Evolutionary conservation across 2,113 vertebrate genomes (phyloP).

Genomic region (Mola mola): DNA sequence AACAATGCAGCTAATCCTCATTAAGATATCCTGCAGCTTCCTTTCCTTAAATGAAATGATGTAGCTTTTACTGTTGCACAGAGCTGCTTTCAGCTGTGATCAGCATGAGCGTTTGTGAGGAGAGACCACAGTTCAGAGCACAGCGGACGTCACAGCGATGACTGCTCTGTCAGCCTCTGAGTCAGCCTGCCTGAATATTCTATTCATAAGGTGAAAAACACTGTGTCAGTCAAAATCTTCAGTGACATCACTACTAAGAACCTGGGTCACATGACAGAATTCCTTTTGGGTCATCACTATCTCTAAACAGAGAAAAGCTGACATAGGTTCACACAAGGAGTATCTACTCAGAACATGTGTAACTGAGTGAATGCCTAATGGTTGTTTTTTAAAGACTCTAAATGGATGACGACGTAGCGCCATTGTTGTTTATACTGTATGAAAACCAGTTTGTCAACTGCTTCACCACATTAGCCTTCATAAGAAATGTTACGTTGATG

Average conservation of each 20-base stretch:
- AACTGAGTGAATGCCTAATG: too few relatives aligned
- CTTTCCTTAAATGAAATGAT: constrained; percentile 24
- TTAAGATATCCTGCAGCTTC: constrained; percentile 24
- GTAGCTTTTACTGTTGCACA: constrained; percentile 20
- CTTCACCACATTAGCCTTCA: too few relatives aligned
- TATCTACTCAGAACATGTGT: neutral
- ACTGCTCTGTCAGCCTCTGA: neutral
- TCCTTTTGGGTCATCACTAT: neutral
- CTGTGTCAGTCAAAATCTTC: neutral
- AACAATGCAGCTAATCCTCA: constrained; percentile 27
- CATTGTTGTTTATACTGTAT: too few relatives aligned
- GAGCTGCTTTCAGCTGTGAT: constrained; percentile 23
- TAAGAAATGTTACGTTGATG: too few relatives aligned
- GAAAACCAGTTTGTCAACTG: too few relatives aligned
- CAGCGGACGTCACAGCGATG: constrained; percentile 21
- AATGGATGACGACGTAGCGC: too few relatives aligned
- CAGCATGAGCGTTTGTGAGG: constrained; percentile 1
- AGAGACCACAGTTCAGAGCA: constrained; percentile 25
- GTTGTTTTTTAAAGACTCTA: too few relatives aligned
- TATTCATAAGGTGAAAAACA: constrained; percentile 2
- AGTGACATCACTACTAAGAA: neutral
- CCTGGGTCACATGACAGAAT: neutral
- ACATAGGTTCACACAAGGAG: neutral
- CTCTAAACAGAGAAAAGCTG: neutral
- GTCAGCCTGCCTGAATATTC: constrained; percentile 4